phyloP scores from a whole-genome alignment of 2,888 invertebrate genomes.

The Thereva nobilitata region DNA sequence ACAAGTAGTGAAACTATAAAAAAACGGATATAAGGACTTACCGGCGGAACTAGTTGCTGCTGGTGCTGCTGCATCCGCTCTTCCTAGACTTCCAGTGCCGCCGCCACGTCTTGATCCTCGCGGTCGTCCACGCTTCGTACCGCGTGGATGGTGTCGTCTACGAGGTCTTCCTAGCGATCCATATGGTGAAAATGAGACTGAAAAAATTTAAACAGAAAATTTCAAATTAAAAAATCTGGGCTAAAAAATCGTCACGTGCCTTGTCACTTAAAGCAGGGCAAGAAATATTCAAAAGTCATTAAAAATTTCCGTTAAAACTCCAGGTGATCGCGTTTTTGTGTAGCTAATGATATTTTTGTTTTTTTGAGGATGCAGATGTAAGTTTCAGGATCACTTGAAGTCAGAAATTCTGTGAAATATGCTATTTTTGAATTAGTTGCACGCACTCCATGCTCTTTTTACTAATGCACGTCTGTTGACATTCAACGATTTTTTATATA shows the following conservation, averaged over 20 bases:
- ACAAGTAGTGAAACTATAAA: too few species aligned
- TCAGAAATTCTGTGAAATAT: too few species aligned
- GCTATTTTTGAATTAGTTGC: too few species aligned
- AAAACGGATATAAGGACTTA: slow-evolving; percentile 42
- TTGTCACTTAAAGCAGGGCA: slow-evolving; percentile 1
- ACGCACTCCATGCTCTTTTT: too few species aligned
- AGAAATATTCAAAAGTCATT: slow-evolving; percentile 12
- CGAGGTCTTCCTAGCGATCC: slow-evolving; percentile 52
- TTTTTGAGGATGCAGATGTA: too few species aligned
- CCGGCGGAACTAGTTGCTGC: slow-evolving; percentile 42
- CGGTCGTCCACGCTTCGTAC: slow-evolving; percentile 73
- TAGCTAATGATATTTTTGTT: too few species aligned
- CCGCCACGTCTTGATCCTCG: slow-evolving; percentile 71
- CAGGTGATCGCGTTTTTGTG: slow-evolving; percentile 15
- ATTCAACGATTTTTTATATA: neutral
- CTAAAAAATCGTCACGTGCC: slow-evolving; percentile 22
- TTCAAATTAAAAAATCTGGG: slow-evolving; percentile 5
- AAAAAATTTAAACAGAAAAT: slow-evolving; percentile 28
- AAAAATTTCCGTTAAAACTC: slow-evolving; percentile 26
- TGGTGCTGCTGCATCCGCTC: slow-evolving; percentile 44
- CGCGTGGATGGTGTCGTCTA: slow-evolving; percentile 60
- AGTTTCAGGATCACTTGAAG: too few species aligned
- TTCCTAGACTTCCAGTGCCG: slow-evolving; percentile 55
- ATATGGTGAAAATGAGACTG: slow-evolving; percentile 50
- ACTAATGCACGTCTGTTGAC: too few species aligned